Evolutionary conservation across 2,888 invertebrate genomes (phyloP).

Genomic region (Melipona beecheii): DNA sequence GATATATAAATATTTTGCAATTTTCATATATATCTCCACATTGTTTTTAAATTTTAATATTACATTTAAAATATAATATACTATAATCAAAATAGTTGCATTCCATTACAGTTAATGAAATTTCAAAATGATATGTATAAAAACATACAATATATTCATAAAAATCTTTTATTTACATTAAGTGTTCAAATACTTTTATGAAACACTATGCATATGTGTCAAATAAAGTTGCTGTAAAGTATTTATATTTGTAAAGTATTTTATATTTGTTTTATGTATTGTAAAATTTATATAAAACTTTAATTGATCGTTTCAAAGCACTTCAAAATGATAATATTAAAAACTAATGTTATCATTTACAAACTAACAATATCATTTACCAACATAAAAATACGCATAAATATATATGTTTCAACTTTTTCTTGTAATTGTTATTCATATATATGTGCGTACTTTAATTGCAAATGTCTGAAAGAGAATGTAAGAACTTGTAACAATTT

Average conservation of each 20-base stretch:
- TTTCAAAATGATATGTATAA: background rate
- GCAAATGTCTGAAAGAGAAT: background rate
- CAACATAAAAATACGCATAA: background rate
- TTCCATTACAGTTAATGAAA: background rate
- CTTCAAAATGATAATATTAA: background rate
- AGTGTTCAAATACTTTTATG: too few relatives aligned
- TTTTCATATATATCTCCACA: background rate
- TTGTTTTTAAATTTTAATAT: background rate
- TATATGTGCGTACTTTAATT: background rate
- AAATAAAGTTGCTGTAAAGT: background rate
- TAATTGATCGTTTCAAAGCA: too few relatives aligned
- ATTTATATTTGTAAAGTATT: background rate
- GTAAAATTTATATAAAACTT: too few relatives aligned
- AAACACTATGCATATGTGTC: background rate
- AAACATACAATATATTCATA: too few relatives aligned
- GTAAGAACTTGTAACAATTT: background rate
- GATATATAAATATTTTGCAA: background rate
- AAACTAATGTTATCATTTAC: background rate
- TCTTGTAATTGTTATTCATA: background rate
- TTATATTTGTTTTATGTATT: background rate
- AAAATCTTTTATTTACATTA: too few relatives aligned
- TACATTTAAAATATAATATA: background rate
- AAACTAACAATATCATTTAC: background rate
- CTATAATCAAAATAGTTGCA: background rate
- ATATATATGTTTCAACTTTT: background rate